Evolutionary conservation across 2,113 vertebrate species (phyloP).

Genomic region (Tamias sibiricus): DNA sequence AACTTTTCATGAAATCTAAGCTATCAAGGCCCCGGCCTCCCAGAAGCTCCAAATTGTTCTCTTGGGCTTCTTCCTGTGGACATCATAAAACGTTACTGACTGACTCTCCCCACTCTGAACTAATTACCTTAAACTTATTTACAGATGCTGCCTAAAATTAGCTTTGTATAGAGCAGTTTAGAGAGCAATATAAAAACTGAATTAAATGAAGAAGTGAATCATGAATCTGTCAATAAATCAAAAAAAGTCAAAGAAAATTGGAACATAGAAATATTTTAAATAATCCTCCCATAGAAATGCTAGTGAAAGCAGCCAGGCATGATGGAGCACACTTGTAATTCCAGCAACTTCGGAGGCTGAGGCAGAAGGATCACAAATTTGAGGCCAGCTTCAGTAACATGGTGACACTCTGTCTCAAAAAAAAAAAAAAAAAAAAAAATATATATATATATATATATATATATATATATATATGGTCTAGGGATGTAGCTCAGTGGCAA

Average conservation of each 20-base stretch:
- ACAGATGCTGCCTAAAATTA: background rate
- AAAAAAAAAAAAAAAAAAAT: too few relatives aligned
- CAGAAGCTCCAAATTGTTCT: background rate
- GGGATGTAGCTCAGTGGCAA: too few relatives aligned
- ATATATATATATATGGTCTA: too few relatives aligned
- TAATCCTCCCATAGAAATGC: background rate
- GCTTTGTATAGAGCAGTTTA: background rate
- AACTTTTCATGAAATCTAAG: conserved; percentile 15
- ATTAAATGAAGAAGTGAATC: background rate
- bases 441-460: too few relatives aligned
- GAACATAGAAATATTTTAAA: conserved; percentile 3
- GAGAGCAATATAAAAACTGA: background rate
- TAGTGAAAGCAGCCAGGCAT: background rate
- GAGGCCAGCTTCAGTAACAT: too few relatives aligned
- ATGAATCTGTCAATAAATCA: background rate
- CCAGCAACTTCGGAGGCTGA: too few relatives aligned
- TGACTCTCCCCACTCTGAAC: background rate
- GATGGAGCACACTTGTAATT: too few relatives aligned
- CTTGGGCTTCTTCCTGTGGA: background rate
- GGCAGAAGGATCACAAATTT: too few relatives aligned
- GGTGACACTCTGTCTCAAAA: too few relatives aligned
- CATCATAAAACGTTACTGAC: background rate
- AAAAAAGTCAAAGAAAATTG: background rate
- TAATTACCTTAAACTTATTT: background rate
- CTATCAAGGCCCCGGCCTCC: background rate